These are phyloP conservation scores for Matsumyia berberina DNA, from an alignment of 2,888 invertebrate genomes.

Conservation along the genomic window DNA sequence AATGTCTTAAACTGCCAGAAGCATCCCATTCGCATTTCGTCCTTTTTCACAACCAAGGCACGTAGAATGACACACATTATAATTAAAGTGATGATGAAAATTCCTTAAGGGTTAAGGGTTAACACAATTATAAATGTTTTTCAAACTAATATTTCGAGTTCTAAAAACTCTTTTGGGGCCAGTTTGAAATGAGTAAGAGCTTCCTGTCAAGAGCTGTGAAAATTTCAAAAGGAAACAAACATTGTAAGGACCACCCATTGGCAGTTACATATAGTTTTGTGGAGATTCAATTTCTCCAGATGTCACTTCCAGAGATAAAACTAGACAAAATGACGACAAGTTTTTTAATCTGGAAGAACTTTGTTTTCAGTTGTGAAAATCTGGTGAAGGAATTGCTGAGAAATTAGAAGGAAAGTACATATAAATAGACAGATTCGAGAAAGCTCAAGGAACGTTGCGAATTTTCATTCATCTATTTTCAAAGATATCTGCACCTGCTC, in stretches of 20 bases:
- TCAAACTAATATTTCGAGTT: conserved; percentile 15
- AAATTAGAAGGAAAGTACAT: too few species aligned
- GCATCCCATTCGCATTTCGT: neutral
- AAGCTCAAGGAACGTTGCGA: too few species aligned
- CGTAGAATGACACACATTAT: conserved; percentile 1
- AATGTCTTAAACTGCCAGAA: neutral
- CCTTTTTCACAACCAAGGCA: neutral
- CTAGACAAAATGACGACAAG: neutral
- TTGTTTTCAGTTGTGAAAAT: neutral
- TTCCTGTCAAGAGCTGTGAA: too few species aligned
- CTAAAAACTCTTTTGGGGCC: neutral
- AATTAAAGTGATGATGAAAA: neutral
- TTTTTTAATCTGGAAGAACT: neutral
- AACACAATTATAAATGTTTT: conserved; percentile 16
- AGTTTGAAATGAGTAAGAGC: too few species aligned
- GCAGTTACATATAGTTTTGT: neutral
- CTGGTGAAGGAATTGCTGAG: too few species aligned
- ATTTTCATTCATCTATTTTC: too few species aligned
- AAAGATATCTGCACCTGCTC: too few species aligned
- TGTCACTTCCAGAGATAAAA: neutral
- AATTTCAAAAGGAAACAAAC: neutral
- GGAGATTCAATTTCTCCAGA: neutral
- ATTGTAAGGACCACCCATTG: neutral
- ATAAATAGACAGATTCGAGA: too few species aligned
- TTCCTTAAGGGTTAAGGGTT: conserved; percentile 1